phyloP scores from a whole-genome alignment of 2,113 vertebrate species.

The Macaca fascicularis region T2T-MFA8v1.1 NC_088384.1:30015501-30016000 shows the following conservation, averaged over 20 bases:
- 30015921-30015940: background rate
- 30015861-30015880: background rate
- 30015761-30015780: background rate
- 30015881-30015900: background rate
- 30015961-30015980: background rate
- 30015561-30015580: background rate
- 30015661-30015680: background rate
- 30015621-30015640: no score
- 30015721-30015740: background rate
- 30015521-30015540: background rate
- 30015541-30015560: background rate
- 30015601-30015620: background rate
- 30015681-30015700: background rate
- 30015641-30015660: background rate
- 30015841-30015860: background rate
- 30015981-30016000: no score
- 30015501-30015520: background rate
- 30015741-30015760: background rate
- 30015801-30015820: background rate
- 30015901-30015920: no score
- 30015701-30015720: background rate
- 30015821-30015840: background rate
- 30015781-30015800: background rate
- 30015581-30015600: background rate
- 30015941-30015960: background rate